phyloP scores from a whole-genome alignment of 2,888 invertebrate species.

The Coelopa pilipes region DNA sequence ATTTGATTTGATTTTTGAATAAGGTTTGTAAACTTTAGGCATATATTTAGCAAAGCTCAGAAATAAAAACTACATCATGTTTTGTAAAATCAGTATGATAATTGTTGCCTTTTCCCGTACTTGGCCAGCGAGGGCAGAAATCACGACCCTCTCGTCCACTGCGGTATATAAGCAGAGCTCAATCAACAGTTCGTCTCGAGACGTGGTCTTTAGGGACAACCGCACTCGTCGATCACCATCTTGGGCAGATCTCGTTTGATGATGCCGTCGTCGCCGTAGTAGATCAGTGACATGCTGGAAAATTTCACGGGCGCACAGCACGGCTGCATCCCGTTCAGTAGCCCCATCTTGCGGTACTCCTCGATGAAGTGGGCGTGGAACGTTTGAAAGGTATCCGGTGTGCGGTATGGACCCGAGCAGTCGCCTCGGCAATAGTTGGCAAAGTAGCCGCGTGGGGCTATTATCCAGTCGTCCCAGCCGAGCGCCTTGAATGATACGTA shows the following conservation, averaged over 20 bases:
- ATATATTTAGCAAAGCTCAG: background rate
- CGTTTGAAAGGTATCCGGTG: constrained; percentile 84
- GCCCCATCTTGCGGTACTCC: constrained; percentile 83
- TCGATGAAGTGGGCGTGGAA: constrained; percentile 93
- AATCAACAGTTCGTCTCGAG: background rate
- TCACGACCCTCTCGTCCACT: no score
- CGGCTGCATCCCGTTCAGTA: constrained; percentile 82
- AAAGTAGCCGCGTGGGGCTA: constrained; percentile 89
- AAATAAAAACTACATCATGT: background rate
- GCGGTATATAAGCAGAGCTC: no score
- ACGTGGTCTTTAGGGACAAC: constrained; percentile 74
- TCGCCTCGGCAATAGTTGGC: constrained; percentile 94
- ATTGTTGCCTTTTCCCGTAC: no score
- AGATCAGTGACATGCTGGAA: constrained; percentile 91
- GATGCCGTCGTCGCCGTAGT: constrained; percentile 87
- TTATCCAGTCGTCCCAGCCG: constrained; percentile 96
- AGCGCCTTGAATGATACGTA: constrained; percentile 91
- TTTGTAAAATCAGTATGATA: background rate
- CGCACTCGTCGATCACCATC: constrained; percentile 96
- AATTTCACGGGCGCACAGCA: constrained; percentile 94
- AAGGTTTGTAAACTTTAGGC: background rate
- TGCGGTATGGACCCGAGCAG: constrained; percentile 80
- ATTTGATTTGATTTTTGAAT: background rate
- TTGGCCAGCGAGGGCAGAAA: background rate
- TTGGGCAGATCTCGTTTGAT: constrained; percentile 93